Percentiles rank a stretch among this genome's conserved stretches.
phyloP scores from a whole-genome alignment of 2,113 vertebrate genomes.

The Dicrurus megarhynchus region DNA sequence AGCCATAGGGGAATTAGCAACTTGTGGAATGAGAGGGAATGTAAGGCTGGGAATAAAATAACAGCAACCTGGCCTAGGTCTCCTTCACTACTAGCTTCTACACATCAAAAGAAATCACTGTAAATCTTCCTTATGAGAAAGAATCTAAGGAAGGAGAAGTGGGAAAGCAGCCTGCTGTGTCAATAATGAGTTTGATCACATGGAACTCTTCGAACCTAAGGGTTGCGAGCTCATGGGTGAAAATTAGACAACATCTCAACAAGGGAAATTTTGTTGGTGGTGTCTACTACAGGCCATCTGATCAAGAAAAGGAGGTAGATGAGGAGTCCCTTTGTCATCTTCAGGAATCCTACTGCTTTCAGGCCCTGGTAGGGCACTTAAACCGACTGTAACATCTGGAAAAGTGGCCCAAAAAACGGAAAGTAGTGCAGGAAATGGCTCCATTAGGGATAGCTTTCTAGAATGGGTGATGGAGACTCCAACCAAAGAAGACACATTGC shows the following conservation, averaged over 20 bases:
- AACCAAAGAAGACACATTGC: not conserved
- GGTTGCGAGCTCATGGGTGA: not conserved
- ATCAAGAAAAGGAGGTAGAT: not conserved
- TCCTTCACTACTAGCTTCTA: not conserved
- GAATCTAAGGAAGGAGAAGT: not conserved
- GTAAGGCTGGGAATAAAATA: not conserved
- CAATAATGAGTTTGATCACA: not conserved
- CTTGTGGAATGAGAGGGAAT: not conserved
- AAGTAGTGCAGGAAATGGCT: not conserved
- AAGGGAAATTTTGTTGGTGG: not conserved
- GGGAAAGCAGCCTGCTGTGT: not conserved
- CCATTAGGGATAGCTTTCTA: not conserved
- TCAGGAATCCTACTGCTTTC: not conserved
- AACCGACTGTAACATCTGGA: fast-evolving
- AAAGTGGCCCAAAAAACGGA: not conserved
- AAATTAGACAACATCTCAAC: not conserved
- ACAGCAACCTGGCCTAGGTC: not conserved
- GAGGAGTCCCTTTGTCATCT: not conserved
- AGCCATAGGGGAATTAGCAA: not conserved
- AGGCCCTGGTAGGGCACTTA: not conserved
- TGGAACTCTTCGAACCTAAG: not conserved
- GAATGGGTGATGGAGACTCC: not conserved
- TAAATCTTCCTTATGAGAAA: not conserved
- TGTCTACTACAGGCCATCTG: fast-evolving
- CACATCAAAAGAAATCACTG: not conserved